Base-by-base conservation (phyloP, 2,113 vertebrate species). In the Salminus brasiliensis region DNA sequence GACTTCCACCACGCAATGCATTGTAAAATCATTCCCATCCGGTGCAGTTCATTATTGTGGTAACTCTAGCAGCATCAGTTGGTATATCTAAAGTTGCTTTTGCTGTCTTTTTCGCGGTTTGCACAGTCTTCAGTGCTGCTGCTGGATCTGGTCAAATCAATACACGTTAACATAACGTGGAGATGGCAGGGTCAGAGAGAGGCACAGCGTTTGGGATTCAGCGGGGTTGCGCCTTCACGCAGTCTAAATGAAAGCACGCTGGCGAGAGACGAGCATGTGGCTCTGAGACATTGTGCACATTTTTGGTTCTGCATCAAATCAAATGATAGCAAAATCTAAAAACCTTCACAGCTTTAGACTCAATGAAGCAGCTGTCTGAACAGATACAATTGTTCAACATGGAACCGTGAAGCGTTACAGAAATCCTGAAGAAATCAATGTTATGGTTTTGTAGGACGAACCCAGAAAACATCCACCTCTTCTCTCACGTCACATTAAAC, bases 391-490 rank as follows among this genome's bases (percentile, higher is more conserved):
- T 30, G 23, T 52, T 52, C 47, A 34, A 34, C 21, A 34, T 63
- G 34, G 6, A 60, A 41, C 39, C 30, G 21, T 27, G 34, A 71
- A 36, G 9, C 49, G 30, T 39, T 60, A 67, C 13, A 57, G 53
- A 57, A 23, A 25, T 25, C 21, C 47, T 52, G 47, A 52, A 52
- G 47, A 52, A 21, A 52, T 52, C 47, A 52, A 52, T 55, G 49
- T 76, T 79, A 25, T 75, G 66, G 74, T 84, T 72, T 77, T 77
- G 80, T 65, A 69, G 49, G 74, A 74, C 78, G 27, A 59, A 76
- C 41, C 36, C 32, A 47, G 63, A 69, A 36, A 62, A 59, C 16
- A 36, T 43, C 27, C 23, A 78, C 71, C 47, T 73, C 62, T 75
- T 81, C 72, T 68, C 49, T 53, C 67, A 27, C 60, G 34, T 62